Conservation (phyloP, 2,888 invertebrate genomes). For the Euphydryas editha region DNA sequence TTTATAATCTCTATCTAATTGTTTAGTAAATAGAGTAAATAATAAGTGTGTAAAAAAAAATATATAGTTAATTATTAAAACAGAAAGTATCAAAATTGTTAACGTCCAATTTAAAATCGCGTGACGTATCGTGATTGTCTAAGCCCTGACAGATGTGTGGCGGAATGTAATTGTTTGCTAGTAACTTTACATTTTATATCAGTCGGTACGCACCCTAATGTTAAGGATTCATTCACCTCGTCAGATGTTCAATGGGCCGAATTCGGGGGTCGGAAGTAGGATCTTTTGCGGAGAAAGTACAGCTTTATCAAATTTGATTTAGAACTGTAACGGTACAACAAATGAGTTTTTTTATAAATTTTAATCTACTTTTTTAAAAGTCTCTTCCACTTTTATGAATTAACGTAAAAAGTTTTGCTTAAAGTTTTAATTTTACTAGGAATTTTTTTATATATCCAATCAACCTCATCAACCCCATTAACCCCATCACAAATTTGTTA, state of each 20-base stretch:
- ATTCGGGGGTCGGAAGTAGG: constrained; percentile 64
- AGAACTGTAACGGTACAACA: constrained; percentile 53
- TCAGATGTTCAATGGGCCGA: constrained; percentile 80
- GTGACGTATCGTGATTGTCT: constrained; percentile 83
- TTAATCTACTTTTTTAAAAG: neutral
- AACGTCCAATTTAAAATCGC: constrained; percentile 60
- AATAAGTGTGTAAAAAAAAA: neutral
- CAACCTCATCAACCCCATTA: neutral
- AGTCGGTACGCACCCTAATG: constrained; percentile 65
- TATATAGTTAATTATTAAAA: neutral
- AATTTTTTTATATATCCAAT: no score
- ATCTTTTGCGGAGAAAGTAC: constrained; percentile 64
- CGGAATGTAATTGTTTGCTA: constrained; percentile 80
- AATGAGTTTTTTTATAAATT: constrained; percentile 26
- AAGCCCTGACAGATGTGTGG: constrained; percentile 82
- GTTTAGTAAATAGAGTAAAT: neutral
- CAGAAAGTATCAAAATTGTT: constrained; percentile 57
- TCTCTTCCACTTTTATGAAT: no score
- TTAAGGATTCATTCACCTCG: constrained; percentile 79
- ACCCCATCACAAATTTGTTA: neutral
- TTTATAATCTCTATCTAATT: no score
- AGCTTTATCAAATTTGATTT: constrained; percentile 67
- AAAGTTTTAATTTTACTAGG: no score
- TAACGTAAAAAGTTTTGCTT: no score
- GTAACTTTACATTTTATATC: constrained; percentile 79